Base-by-base conservation (phyloP, 53 echinoderm and acorn worm species). In the Stichopus horrens region DNA sequence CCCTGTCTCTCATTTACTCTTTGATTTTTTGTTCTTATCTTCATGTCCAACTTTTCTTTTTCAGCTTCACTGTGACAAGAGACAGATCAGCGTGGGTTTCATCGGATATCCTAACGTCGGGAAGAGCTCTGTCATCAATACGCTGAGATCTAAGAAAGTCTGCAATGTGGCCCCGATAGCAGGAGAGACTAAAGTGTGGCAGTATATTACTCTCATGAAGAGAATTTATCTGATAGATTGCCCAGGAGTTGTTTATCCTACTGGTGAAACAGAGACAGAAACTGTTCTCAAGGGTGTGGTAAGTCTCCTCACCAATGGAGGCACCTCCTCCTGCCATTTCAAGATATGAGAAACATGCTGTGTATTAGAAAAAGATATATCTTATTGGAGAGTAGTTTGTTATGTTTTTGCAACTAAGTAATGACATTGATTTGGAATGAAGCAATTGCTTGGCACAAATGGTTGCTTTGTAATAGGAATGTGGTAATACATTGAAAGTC, bases 151-250 rank as follows among this genome's bases (percentile, higher is more conserved):
- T 23, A 98, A 98, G 94, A 95, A 95, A 63, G 95, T 98, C 51
- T 96, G 95, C 88, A 96, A 96, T 67, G 95, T 96, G 9, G 99
- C 95, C 8, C 99, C 99, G 7, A 96, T 98, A 8, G 95, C 99
- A 58, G 99, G 99, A 54, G 99, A 98, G 90, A 98, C 99, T 75
- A 98, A 98, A 79, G 93, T 89, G 18, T 98, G 99, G 99, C 99
- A 98, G 93, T 98, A 98, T 90, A 98, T 98, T 89, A 98, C 99
- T 14, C 19, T 98, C 86, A 98, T 98, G 99, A 95, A 90, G 84
- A 89, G 95, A 18, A 95, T 98, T 52, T 98, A 94, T 88, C 91
- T 98, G 23, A 98, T 98, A 73, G 99, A 98, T 59, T 98, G 99
- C 83, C 99, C 99, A 18, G 99, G 99, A 9, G 95, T 94, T 65